A percentile compares a stretch with the other conserved stretches of the same genome.
Conservation (phyloP, 2,888 invertebrate species). For the Eupeodes latifasciatus region DNA sequence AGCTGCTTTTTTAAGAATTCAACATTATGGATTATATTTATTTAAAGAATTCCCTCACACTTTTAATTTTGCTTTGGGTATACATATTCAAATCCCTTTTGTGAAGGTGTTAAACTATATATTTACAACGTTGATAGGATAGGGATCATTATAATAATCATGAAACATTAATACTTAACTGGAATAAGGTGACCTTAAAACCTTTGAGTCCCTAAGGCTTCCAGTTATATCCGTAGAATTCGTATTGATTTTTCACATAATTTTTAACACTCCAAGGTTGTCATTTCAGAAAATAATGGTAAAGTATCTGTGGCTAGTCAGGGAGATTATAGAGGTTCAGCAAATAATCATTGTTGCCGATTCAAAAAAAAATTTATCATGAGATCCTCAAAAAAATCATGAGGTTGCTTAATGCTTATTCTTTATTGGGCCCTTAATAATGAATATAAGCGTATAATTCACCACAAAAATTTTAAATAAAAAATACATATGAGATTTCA, state of each 20-base stretch:
- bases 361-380: too few relatives aligned
- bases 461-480: too few relatives aligned
- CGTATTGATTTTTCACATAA: conserved; percentile 59
- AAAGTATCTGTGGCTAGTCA: too few relatives aligned
- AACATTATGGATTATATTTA: background rate
- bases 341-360: too few relatives aligned
- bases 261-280: background rate
- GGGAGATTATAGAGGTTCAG: too few relatives aligned
- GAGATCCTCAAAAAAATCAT: too few relatives aligned
- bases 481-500: too few relatives aligned
- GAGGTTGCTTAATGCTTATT: too few relatives aligned
- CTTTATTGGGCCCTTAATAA: too few relatives aligned
- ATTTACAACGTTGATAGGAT: conserved; percentile 14
- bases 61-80: background rate
- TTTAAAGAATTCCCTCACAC: conserved; percentile 15
- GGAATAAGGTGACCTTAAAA: conserved; percentile 14
- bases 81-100: too few relatives aligned
- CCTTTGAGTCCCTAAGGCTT: conserved; percentile 4
- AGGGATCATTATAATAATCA: conserved; percentile 28
- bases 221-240: conserved; percentile 14
- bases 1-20: background rate
- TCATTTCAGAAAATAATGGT: background rate
- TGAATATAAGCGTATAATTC: too few relatives aligned
- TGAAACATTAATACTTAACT: conserved; percentile 45
- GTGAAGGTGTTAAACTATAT: conserved; percentile 1